Percentiles rank a stretch among this genome's conserved stretches.
These are phyloP conservation scores for Cyclophora punctaria DNA, from an alignment of 2,888 invertebrate species.

Conservation along the genomic window DNA sequence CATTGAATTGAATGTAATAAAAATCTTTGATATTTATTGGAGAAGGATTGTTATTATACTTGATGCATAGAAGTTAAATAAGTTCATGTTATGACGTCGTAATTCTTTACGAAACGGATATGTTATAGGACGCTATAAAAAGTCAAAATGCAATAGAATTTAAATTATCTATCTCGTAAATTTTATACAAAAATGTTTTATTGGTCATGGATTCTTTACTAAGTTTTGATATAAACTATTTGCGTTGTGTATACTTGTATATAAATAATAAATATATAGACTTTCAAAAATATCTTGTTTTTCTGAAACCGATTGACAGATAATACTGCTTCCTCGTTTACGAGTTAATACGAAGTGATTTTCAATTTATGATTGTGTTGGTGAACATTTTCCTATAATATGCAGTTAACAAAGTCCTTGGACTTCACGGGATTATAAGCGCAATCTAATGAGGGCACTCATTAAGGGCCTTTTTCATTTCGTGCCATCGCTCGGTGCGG, in stretches of 20 bases:
- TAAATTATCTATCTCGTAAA: conserved; percentile 26
- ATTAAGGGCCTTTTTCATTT: conserved; percentile 50
- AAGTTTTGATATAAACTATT: conserved; percentile 11
- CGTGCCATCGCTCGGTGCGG: conserved; percentile 37
- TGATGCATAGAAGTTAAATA: conserved; percentile 11
- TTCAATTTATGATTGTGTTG: no score
- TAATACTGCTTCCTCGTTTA: no score
- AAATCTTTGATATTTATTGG: conserved; percentile 8
- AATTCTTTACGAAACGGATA: conserved; percentile 24
- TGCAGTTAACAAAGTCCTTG: conserved; percentile 5
- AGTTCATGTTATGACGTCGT: conserved; percentile 19
- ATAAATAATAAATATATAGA: no score
- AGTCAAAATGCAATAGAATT: conserved; percentile 25
- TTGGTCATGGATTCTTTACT: conserved; percentile 15
- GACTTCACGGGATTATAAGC: conserved; percentile 22
- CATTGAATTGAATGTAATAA: conserved; percentile 6
- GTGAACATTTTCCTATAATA: background rate
- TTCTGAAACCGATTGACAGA: no score
- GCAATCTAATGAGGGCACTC: conserved; percentile 50
- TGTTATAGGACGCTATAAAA: conserved; percentile 24
- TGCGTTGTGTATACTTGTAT: conserved; percentile 4
- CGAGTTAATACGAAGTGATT: no score
- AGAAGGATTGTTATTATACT: conserved; percentile 5
- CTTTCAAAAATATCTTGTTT: no score
- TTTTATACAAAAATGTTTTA: conserved; percentile 24